Conservation (phyloP, 2,888 invertebrate species). For the Geotrupes spiniger region DNA sequence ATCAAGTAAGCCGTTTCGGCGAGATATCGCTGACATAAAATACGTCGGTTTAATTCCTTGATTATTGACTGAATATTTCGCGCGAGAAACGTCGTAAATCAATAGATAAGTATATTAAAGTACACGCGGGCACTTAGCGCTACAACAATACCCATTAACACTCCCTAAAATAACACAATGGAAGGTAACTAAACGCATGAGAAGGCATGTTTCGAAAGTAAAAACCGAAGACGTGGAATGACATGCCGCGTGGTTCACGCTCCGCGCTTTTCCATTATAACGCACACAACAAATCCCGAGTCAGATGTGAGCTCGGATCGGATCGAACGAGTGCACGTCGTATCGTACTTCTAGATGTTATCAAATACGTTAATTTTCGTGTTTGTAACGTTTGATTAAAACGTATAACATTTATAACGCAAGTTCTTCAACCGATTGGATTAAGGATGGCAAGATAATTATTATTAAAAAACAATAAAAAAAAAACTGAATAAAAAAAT, state of each 20-base stretch:
- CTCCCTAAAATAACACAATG: constrained; percentile 35
- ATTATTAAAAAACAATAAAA: too few relatives aligned
- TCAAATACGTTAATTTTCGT: too few relatives aligned
- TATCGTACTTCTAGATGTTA: too few relatives aligned
- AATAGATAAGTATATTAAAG: constrained; percentile 27
- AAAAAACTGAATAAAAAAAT: too few relatives aligned
- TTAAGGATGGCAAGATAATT: too few relatives aligned
- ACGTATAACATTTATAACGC: too few relatives aligned
- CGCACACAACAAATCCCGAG: neutral
- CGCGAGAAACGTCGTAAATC: constrained; percentile 17
- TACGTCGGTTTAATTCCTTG: neutral
- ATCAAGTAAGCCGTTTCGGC: too few relatives aligned
- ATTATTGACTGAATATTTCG: constrained; percentile 3
- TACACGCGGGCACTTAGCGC: constrained; percentile 29
- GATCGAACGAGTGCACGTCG: too few relatives aligned
- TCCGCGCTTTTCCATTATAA: constrained; percentile 42
- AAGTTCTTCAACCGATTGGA: too few relatives aligned
- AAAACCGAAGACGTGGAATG: constrained; percentile 41
- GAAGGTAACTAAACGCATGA: constrained; percentile 34
- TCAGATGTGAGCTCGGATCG: too few relatives aligned
- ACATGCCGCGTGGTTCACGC: constrained; percentile 44
- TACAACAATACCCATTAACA: constrained; percentile 37
- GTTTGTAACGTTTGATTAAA: too few relatives aligned
- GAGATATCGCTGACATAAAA: constrained; percentile 1
- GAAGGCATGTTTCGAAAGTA: constrained; percentile 41